Evolutionary conservation across 2,113 vertebrate genomes (phyloP).

Genomic region (Misgurnus mizolepis): DNA sequence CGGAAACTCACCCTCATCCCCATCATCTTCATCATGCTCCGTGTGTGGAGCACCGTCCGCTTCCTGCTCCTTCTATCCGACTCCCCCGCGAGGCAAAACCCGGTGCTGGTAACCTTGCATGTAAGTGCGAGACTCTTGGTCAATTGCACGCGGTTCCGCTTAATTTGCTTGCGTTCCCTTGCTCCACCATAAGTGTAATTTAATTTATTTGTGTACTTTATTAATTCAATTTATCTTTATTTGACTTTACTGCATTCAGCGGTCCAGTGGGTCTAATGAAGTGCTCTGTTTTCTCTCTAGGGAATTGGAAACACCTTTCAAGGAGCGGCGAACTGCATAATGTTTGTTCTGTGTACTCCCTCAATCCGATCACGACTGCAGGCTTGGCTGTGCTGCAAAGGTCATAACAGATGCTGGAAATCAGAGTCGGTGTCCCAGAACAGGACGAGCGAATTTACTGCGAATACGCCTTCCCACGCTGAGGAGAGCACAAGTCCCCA

Average conservation of each 20-base stretch:
- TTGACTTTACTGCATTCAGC: neutral
- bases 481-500: neutral
- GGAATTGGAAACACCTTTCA: constrained; percentile 95
- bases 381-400: constrained; percentile 69
- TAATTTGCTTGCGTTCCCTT: neutral
- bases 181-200: neutral
- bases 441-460: neutral
- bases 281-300: constrained; percentile 65
- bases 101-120: constrained; percentile 85
- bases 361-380: constrained; percentile 77
- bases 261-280: neutral
- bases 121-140: constrained; percentile 68
- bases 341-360: constrained; percentile 87
- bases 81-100: constrained; percentile 76
- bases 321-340: constrained; percentile 94
- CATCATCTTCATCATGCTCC: constrained; percentile 88
- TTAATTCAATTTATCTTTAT: constrained; percentile 10
- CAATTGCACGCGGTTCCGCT: neutral
- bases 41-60: constrained; percentile 92
- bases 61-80: constrained; percentile 85
- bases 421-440: constrained; percentile 12
- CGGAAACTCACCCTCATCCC: constrained; percentile 91
- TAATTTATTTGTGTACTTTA: constrained; percentile 13
- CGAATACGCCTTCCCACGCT: neutral
- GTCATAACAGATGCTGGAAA: constrained; percentile 42